Base-by-base conservation (phyloP, 1,140 invertebrate species). In the Procambarus clarkii region DNA sequence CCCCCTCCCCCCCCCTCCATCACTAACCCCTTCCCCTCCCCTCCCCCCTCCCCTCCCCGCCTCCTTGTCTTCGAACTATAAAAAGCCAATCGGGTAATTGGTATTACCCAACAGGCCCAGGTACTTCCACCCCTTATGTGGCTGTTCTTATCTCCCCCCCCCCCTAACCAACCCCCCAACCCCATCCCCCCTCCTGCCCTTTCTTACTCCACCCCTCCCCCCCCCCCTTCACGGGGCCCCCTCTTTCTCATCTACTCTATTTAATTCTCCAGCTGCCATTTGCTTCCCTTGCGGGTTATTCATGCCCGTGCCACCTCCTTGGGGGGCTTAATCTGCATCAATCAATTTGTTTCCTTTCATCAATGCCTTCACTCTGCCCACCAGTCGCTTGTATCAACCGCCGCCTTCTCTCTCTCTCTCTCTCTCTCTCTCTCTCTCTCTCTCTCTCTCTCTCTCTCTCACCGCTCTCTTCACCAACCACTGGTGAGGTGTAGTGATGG, bases 391-490 rank as follows among this genome's bases (percentile, higher is more conserved):
- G n/a, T n/a, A n/a, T n/a, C n/a, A n/a, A n/a, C n/a, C n/a, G n/a
- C n/a, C n/a, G n/a, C n/a, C n/a, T n/a, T n/a, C n/a, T n/a, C n/a
- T n/a, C n/a, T n/a, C n/a, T 84, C 82, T 44, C 58, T 71, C 64
- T 13, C n/a, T 76, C 69, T 21, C 69, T 2, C 15, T n/a, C 84
- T 58, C 69, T 77, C 71, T 50, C 84, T 50, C 84, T 54, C 71
- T 86, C 71, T 24, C 46, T 18, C 71, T 18, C 34, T 50, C 71
- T 64, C 71, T 54, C 84, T 11, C 45, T 11, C 21, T 54, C 34
- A n/a, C 83, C n/a, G 15, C 48, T 44, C 58, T 64, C 18, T 48
- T 71, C 24, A 48, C 46, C 81, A 15, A n/a, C 44, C 81, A 11
- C 58, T 45, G 44, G n/a, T n/a, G n/a, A n/a, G n/a, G n/a, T n/a